These are phyloP conservation scores for Phlogophora meticulosa DNA, from an alignment of 2,888 invertebrate species.

Conservation along the genomic window DNA sequence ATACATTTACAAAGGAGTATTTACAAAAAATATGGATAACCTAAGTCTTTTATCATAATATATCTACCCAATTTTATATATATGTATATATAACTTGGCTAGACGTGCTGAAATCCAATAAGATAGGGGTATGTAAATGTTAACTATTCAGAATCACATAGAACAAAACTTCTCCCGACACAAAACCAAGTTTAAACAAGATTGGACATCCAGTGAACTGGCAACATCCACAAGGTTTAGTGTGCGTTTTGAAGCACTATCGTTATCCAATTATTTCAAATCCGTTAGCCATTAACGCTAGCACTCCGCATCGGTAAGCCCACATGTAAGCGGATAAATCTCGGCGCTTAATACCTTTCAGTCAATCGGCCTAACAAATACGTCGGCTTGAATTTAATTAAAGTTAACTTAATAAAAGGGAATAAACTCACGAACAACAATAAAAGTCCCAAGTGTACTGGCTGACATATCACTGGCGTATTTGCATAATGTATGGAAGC, in stretches of 20 bases:
- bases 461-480: slow-evolving; percentile 90
- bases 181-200: too few species aligned
- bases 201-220: background rate
- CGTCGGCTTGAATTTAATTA: slow-evolving; percentile 90
- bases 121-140: background rate
- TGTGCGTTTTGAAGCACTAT: slow-evolving; percentile 14
- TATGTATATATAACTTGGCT: too few species aligned
- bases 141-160: background rate
- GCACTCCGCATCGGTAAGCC: slow-evolving; percentile 72
- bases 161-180: too few species aligned
- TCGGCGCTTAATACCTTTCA: slow-evolving; percentile 85
- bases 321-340: slow-evolving; percentile 85
- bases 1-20: background rate
- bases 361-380: slow-evolving; percentile 89
- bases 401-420: slow-evolving; percentile 90
- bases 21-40: background rate
- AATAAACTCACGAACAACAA: slow-evolving; percentile 89
- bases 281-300: slow-evolving; percentile 63
- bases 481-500: slow-evolving; percentile 90
- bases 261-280: slow-evolving; percentile 57
- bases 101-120: background rate
- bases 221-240: slow-evolving; percentile 8
- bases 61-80: background rate
- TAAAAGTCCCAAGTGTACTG: slow-evolving; percentile 89
- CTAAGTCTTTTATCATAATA: too few species aligned